Percentiles rank a stretch among this genome's conserved stretches.
These are phyloP conservation scores for Aphelinus atriplicis DNA, from an alignment of 1,140 invertebrate genomes.

Conservation along the genomic window DNA sequence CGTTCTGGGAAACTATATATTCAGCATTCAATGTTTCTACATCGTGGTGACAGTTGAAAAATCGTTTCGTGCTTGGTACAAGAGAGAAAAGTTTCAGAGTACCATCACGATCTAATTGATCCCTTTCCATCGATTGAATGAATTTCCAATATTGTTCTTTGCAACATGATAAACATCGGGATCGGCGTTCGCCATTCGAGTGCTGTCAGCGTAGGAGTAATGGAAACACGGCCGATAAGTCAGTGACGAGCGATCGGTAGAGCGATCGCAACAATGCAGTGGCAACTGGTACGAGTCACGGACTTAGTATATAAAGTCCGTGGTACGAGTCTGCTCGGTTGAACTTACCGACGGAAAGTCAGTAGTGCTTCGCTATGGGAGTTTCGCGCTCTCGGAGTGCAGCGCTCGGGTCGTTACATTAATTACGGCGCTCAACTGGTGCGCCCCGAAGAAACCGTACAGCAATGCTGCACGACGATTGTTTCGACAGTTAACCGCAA, in stretches of 20 bases:
- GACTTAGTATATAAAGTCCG: too few relatives aligned
- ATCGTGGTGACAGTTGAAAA: too few relatives aligned
- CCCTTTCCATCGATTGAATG: too few relatives aligned
- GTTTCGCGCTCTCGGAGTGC: not conserved
- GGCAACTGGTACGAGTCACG: conserved; percentile 19
- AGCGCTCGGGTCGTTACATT: not conserved
- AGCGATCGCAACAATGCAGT: not conserved
- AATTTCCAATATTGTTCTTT: too few relatives aligned
- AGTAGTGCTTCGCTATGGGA: not conserved
- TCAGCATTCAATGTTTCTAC: too few relatives aligned
- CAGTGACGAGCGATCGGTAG: conserved; percentile 23
- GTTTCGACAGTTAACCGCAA: not conserved
- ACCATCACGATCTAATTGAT: too few relatives aligned
- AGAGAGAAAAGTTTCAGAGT: too few relatives aligned
- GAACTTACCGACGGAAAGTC: conserved; percentile 16
- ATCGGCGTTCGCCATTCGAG: too few relatives aligned
- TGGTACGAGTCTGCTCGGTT: conserved; percentile 10
- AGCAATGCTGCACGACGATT: not conserved
- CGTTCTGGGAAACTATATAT: too few relatives aligned
- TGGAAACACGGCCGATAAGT: conserved; percentile 14
- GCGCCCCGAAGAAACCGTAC: not conserved
- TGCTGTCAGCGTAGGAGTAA: too few relatives aligned
- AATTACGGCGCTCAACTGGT: not conserved
- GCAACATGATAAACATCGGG: too few relatives aligned
- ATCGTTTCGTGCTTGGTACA: too few relatives aligned